Conservation (phyloP, 2,113 vertebrate species). For the Lipophrys pholis region DNA sequence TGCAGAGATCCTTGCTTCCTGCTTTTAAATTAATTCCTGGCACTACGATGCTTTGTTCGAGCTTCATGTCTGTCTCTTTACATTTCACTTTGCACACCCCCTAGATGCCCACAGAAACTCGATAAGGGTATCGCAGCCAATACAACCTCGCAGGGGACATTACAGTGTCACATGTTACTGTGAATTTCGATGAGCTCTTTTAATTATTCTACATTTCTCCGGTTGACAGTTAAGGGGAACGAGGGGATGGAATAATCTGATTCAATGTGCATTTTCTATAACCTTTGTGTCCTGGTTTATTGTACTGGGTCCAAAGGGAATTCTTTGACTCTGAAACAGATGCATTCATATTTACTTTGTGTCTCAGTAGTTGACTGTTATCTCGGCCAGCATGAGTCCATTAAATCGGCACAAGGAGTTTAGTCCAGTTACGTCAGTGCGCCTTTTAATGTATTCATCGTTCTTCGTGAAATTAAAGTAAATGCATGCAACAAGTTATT, state of each 20-base stretch:
- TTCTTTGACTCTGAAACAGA: slow-evolving; percentile 1
- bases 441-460: slow-evolving; percentile 17
- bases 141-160: slow-evolving; percentile 9
- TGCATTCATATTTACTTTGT: not conserved
- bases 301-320: not conserved
- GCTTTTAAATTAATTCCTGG: not conserved
- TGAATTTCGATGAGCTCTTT: slow-evolving; percentile 39
- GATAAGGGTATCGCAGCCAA: slow-evolving; percentile 31
- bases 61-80: not conserved
- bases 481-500: slow-evolving; percentile 45
- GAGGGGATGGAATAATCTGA: slow-evolving; percentile 36
- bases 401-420: slow-evolving; percentile 50
- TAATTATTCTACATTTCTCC: slow-evolving; percentile 52
- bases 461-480: slow-evolving; percentile 55
- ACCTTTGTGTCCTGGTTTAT: not conserved
- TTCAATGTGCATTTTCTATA: slow-evolving; percentile 16
- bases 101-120: slow-evolving; percentile 6
- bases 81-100: not conserved
- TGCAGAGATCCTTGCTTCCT: not conserved
- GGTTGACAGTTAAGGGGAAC: slow-evolving; percentile 57
- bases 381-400: not conserved
- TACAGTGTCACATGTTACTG: slow-evolving; percentile 35
- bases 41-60: not conserved
- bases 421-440: slow-evolving; percentile 34
- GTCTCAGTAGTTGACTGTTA: too few relatives aligned